These are phyloP conservation scores for Nycticryphes semicollaris DNA, from an alignment of 2,113 vertebrate genomes.

Conservation along the genomic window DNA sequence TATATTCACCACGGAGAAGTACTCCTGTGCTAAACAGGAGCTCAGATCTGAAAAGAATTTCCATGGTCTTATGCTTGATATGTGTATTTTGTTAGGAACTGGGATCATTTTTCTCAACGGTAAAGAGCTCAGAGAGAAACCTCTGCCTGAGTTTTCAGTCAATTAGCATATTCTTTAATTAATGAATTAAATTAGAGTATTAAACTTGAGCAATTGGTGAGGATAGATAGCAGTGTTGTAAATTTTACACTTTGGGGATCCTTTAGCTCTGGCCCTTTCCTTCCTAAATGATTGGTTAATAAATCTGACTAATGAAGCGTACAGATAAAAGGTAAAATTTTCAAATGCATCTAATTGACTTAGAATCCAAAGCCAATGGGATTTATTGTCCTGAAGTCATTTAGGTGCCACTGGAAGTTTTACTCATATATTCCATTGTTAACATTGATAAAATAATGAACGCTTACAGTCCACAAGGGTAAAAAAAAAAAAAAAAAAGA, in stretches of 20 bases:
- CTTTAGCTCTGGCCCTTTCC: constrained; percentile 52
- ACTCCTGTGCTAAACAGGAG: not conserved
- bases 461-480: not conserved
- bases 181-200: constrained; percentile 69
- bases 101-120: not conserved
- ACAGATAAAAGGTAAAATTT: constrained; percentile 64
- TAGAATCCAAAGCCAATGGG: constrained; percentile 57
- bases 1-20: not conserved
- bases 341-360: constrained; percentile 65
- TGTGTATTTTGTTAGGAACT: constrained; percentile 3
- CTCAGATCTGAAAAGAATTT: constrained; percentile 20
- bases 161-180: constrained; percentile 69
- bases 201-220: constrained; percentile 56
- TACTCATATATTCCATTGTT: constrained; percentile 32
- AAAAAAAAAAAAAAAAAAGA: not conserved
- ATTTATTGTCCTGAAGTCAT: constrained; percentile 59
- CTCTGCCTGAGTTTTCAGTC: constrained; percentile 35
- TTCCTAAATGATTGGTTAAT: constrained; percentile 61
- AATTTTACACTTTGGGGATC: constrained; percentile 66
- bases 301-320: constrained; percentile 64
- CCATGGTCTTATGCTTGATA: not conserved
- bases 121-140: constrained; percentile 39
- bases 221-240: constrained; percentile 56
- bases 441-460: constrained; percentile 57
- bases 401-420: constrained; percentile 50